These are phyloP conservation scores for Seira musarum DNA, from an alignment of 2,888 invertebrate species.

Conservation along the genomic window DNA sequence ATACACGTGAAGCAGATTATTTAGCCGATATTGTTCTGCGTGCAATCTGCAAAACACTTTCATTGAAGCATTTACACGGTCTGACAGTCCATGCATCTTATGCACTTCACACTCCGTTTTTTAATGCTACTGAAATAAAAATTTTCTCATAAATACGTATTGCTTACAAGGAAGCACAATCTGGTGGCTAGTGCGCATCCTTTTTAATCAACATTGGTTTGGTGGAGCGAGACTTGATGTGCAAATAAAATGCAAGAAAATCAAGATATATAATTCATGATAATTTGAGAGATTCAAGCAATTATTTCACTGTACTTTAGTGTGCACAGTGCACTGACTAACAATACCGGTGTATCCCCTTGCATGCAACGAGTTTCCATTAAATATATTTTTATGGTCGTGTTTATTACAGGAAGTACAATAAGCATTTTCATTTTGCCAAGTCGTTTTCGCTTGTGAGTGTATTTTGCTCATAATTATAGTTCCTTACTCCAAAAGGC, in stretches of 20 bases:
- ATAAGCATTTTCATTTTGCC: no score
- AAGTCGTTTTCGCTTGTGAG: no score
- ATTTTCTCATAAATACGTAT: neutral
- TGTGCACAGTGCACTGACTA: neutral
- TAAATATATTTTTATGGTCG: conserved; percentile 14
- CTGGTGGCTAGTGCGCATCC: neutral
- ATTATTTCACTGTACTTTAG: conserved; percentile 35
- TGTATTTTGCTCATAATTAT: no score
- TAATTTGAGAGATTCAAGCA: conserved; percentile 41
- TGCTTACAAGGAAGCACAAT: neutral
- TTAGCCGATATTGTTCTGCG: neutral
- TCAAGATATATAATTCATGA: conserved; percentile 17
- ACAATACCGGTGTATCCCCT: neutral
- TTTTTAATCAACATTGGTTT: conserved; percentile 10
- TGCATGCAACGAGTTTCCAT: neutral
- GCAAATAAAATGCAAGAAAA: conserved; percentile 31
- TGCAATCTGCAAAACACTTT: conserved; percentile 32
- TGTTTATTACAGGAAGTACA: conserved; percentile 52
- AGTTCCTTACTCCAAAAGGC: no score
- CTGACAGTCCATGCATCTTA: conserved; percentile 13
- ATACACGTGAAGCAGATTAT: neutral
- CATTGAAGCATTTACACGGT: conserved; percentile 41
- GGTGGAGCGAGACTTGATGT: conserved; percentile 6
- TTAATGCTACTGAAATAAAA: neutral
- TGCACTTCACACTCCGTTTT: conserved; percentile 34